Evolutionary conservation across 2,113 vertebrate genomes (phyloP).

Genomic region (Parus major): DNA sequence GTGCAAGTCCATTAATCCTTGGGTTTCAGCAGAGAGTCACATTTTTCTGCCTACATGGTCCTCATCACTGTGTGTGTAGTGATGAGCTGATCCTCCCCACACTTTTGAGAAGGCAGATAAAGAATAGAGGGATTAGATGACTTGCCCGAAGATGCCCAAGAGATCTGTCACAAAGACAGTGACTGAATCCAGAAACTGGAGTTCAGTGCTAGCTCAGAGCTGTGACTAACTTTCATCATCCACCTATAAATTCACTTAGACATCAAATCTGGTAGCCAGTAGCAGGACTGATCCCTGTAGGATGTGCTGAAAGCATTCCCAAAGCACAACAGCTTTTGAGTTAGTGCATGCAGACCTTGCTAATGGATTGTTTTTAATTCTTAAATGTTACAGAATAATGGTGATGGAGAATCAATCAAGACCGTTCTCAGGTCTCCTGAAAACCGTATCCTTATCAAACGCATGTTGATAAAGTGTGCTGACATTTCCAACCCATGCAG

Average conservation of each 20-base stretch:
- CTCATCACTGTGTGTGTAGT: background rate
- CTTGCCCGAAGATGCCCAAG: background rate
- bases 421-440: slow-evolving; percentile 86
- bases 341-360: background rate
- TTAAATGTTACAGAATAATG: slow-evolving; percentile 68
- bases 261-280: background rate
- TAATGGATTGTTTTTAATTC: slow-evolving; percentile 47
- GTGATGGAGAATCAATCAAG: slow-evolving; percentile 82
- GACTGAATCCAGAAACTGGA: background rate
- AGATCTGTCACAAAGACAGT: background rate
- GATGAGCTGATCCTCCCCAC: background rate
- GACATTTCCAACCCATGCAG: slow-evolving; percentile 97
- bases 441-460: slow-evolving; percentile 92
- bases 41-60: background rate
- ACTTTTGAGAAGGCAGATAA: background rate
- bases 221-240: background rate
- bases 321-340: background rate
- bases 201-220: background rate
- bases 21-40: background rate
- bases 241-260: background rate
- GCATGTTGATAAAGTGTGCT: slow-evolving; percentile 97
- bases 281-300: background rate
- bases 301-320: background rate
- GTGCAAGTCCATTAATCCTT: slow-evolving; percentile 1
- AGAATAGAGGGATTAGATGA: background rate